A percentile compares a stretch with the other conserved stretches of the same genome.
Evolutionary conservation across 2,888 invertebrate genomes (phyloP).

Genomic region (Chorisops tibialis): DNA sequence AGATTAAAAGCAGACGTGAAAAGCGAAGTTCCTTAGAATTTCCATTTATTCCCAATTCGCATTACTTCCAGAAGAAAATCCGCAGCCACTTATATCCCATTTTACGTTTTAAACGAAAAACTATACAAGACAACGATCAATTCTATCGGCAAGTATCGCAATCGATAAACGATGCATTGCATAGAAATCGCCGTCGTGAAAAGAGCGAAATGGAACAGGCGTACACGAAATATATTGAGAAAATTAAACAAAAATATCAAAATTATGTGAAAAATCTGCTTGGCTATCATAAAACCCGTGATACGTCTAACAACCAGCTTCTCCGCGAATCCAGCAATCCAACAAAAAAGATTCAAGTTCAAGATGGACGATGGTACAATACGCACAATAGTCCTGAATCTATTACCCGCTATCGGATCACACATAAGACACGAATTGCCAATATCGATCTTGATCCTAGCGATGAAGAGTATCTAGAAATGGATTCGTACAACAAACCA

Average conservation of each 20-base stretch:
- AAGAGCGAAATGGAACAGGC: constrained; percentile 43
- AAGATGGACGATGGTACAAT: constrained; percentile 43
- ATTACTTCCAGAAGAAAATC: constrained; percentile 1
- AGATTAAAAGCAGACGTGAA: not conserved
- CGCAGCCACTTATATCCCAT: not conserved
- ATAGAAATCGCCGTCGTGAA: constrained; percentile 35
- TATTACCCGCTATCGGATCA: constrained; percentile 38
- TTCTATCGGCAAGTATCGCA: not conserved
- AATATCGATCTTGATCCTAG: constrained; percentile 35
- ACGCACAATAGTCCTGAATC: constrained; percentile 41
- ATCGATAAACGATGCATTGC: not conserved
- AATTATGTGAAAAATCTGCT: constrained; percentile 47
- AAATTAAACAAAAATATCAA: constrained; percentile 46
- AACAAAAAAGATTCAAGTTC: constrained; percentile 38
- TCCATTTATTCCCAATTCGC: constrained; percentile 11
- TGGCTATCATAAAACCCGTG: constrained; percentile 38
- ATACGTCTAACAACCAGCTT: constrained; percentile 31
- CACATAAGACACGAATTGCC: constrained; percentile 39
- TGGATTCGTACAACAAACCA: constrained; percentile 13
- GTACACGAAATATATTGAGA: constrained; percentile 47
- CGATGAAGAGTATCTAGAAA: constrained; percentile 12
- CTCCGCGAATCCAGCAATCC: constrained; percentile 31
- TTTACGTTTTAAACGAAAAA: constrained; percentile 22
- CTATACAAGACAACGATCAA: not conserved
- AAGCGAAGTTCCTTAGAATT: constrained; percentile 13